Evolutionary conservation across 2,113 vertebrate genomes (phyloP).

Genomic region (Lagopus muta): DNA sequence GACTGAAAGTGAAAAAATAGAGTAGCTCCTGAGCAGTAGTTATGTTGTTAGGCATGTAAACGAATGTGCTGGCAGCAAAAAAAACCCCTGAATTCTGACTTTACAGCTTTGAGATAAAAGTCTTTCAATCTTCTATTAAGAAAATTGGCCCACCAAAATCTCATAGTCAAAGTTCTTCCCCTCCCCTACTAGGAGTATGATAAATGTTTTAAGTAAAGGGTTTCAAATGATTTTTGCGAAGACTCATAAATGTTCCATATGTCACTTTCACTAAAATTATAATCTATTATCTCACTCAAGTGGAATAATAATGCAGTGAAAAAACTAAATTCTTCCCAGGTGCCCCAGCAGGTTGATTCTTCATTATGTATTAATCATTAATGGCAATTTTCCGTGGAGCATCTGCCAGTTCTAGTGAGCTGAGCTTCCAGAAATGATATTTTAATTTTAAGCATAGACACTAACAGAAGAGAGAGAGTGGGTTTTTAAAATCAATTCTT

Average conservation of each 20-base stretch:
- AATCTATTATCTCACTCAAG: constrained; percentile 66
- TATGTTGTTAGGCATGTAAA: neutral
- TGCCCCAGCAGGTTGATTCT: constrained; percentile 61
- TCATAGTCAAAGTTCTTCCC: neutral
- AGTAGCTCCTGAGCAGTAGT: neutral
- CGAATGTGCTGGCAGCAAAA: neutral
- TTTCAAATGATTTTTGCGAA: constrained; percentile 50
- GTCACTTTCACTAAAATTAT: constrained; percentile 63
- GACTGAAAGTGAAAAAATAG: neutral
- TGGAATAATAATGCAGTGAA: constrained; percentile 57
- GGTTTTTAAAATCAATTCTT: neutral
- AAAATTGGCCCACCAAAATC: neutral
- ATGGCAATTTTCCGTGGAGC: constrained; percentile 63
- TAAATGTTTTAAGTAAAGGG: constrained; percentile 35
- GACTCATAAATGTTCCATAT: constrained; percentile 58
- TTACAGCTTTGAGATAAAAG: neutral
- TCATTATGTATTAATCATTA: constrained; percentile 72
- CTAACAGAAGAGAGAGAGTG: neutral
- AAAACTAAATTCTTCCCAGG: constrained; percentile 67
- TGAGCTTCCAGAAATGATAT: constrained; percentile 38
- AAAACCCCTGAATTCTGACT: neutral
- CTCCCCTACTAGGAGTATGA: neutral
- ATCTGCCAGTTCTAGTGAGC: constrained; percentile 53
- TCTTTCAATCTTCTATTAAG: neutral
- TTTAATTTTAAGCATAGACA: constrained; percentile 39